A percentile compares a stretch with the other conserved stretches of the same genome.
Evolutionary conservation across 1,140 invertebrate genomes (phyloP).

Genomic region (Aethina tumida): DNA sequence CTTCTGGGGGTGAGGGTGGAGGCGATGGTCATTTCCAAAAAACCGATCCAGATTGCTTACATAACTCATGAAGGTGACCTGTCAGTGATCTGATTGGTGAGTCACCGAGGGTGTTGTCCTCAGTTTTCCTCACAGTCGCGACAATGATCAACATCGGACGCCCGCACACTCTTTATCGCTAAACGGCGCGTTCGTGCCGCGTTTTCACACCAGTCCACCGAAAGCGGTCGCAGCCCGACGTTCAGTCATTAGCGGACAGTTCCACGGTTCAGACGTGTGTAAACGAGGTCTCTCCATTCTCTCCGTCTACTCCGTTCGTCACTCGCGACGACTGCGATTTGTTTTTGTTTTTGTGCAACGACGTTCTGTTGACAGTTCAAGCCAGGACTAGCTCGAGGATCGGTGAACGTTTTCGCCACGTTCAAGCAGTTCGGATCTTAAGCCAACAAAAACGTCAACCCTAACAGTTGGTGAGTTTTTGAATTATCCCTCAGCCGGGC

Average conservation of each 20-base stretch:
- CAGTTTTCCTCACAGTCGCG: conserved; percentile 22
- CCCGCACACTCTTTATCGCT: no score
- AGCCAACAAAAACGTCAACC: conserved; percentile 13
- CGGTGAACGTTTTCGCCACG: no score
- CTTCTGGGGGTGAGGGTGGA: no score
- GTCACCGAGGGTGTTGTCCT: conserved; percentile 38
- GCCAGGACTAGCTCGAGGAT: neutral
- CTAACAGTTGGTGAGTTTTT: conserved; percentile 17
- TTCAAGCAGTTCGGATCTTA: conserved; percentile 1
- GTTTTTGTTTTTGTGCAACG: conserved; percentile 4
- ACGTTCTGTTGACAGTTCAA: neutral
- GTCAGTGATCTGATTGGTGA: conserved; percentile 35
- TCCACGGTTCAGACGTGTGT: conserved; percentile 5
- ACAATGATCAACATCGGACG: conserved; percentile 20
- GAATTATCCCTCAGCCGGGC: no score
- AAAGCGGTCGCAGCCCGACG: conserved; percentile 3
- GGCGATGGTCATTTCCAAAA: no score
- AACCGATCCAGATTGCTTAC: conserved; percentile 25
- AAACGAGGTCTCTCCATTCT: conserved; percentile 4
- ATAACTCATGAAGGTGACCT: conserved; percentile 34
- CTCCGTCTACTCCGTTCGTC: conserved; percentile 4
- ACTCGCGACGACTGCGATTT: conserved; percentile 4
- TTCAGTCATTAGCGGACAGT: conserved; percentile 6
- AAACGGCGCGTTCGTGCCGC: no score
- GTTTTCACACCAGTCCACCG: conserved; percentile 10